Percentiles rank a stretch among this genome's conserved stretches.
phyloP scores from a whole-genome alignment of 2,113 vertebrate genomes.

The Platichthys stellatus region DNA sequence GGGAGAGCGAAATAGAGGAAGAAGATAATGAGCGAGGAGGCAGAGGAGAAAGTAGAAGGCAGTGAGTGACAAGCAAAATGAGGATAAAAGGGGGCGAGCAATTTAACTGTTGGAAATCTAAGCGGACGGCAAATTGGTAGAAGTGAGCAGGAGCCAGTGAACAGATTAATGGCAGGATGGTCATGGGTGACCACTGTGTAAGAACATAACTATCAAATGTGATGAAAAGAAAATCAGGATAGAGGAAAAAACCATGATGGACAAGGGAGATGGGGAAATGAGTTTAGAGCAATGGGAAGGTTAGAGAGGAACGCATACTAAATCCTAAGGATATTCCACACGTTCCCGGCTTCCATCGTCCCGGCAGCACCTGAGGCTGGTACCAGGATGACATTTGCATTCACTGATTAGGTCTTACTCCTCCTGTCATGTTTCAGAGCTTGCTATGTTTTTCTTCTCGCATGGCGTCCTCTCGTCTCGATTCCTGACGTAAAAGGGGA shows the following conservation, averaged over 20 bases:
- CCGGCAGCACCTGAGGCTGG: slow-evolving; percentile 32
- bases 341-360: slow-evolving; percentile 46
- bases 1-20: slow-evolving; percentile 29
- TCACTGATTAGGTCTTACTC: slow-evolving; percentile 52
- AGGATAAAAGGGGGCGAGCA: slow-evolving; percentile 17
- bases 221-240: neutral
- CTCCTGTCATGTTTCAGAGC: slow-evolving; percentile 44
- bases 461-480: slow-evolving; percentile 1
- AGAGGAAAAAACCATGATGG: slow-evolving; percentile 23
- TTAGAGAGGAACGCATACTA: slow-evolving; percentile 22
- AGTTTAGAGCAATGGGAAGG: slow-evolving; percentile 36
- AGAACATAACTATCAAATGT: neutral
- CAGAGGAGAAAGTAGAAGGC: slow-evolving; percentile 16
- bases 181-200: slow-evolving; percentile 8
- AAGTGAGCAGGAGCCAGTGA: neutral
- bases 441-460: slow-evolving; percentile 25
- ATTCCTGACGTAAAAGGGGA: slow-evolving; percentile 31
- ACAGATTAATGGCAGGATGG: slow-evolving; percentile 26
- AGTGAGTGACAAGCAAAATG: slow-evolving; percentile 42
- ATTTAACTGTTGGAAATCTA: slow-evolving; percentile 24
- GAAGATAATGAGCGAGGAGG: slow-evolving; percentile 45
- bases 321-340: slow-evolving; percentile 64
- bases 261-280: slow-evolving; percentile 9
- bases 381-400: slow-evolving; percentile 60
- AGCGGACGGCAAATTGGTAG: neutral